phyloP scores from a whole-genome alignment of 2,113 vertebrate species.

The Tyto alba region DNA sequence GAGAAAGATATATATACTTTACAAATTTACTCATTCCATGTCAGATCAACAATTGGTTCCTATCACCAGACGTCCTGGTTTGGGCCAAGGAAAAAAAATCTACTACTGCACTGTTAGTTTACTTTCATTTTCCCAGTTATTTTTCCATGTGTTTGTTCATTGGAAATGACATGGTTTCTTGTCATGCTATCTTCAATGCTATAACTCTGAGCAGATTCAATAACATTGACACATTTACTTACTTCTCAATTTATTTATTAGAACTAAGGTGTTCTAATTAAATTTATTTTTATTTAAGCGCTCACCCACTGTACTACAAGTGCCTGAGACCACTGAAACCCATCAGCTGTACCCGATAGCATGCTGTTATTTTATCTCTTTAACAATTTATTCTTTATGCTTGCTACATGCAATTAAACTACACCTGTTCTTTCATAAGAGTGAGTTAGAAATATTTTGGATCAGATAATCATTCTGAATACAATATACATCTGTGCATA shows the following conservation, averaged over 20 bases:
- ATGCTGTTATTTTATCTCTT: not conserved
- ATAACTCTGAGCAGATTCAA: not conserved
- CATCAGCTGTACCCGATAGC: not conserved
- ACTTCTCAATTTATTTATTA: not conserved
- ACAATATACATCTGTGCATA: not conserved
- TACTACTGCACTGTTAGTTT: not conserved
- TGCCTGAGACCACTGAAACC: not conserved
- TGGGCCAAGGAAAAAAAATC: not conserved
- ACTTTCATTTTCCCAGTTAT: not conserved
- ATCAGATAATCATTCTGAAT: not conserved
- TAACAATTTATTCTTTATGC: not conserved
- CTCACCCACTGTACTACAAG: not conserved
- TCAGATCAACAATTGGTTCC: not conserved
- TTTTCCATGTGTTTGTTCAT: not conserved
- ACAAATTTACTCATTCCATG: not conserved
- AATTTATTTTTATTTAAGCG: not conserved
- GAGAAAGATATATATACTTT: not conserved
- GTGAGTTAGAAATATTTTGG: not conserved
- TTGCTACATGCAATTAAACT: not conserved
- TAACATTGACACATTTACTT: not conserved
- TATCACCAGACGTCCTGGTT: not conserved
- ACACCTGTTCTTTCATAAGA: not conserved
- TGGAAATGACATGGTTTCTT: not conserved
- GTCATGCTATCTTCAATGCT: not conserved
- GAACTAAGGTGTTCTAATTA: not conserved